Conservation (phyloP, 2,113 vertebrate species). For the Nanorana parkeri region DNA sequence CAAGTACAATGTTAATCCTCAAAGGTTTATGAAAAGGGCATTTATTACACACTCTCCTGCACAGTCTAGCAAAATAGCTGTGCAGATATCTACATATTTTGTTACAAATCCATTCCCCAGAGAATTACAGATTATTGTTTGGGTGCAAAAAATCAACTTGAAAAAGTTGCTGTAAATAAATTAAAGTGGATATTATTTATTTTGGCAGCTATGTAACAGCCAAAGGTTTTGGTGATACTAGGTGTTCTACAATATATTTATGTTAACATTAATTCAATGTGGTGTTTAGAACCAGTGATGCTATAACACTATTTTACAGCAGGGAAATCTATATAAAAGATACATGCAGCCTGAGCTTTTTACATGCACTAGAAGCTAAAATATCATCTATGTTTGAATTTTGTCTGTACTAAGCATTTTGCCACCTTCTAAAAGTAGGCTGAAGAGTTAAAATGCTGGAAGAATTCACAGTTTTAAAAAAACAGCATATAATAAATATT, state of each 20-base stretch:
- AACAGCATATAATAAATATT: no score
- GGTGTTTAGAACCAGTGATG: neutral
- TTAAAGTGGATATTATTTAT: neutral
- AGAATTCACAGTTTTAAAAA: no score
- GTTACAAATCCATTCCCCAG: neutral
- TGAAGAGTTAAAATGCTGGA: no score
- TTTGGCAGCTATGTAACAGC: no score
- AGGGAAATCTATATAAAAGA: no score
- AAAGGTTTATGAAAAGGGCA: neutral
- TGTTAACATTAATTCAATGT: neutral
- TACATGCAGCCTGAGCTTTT: no score
- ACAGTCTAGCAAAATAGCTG: slow-evolving; percentile 5
- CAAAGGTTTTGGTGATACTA: neutral
- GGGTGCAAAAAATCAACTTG: slow-evolving; percentile 2
- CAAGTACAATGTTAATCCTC: slow-evolving; percentile 22
- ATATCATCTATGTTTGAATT: no score
- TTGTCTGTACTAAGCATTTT: no score
- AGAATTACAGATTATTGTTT: neutral
- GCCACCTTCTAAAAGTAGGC: no score
- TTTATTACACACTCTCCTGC: neutral
- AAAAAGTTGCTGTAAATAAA: neutral
- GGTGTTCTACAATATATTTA: neutral
- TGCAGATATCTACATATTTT: slow-evolving; percentile 7
- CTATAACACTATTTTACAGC: neutral
- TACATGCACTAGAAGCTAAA: no score